Evolutionary conservation across 2,888 invertebrate genomes (phyloP), one percentile per base, ranked within the genome.

Genomic region (Phengaris arion): DNA sequence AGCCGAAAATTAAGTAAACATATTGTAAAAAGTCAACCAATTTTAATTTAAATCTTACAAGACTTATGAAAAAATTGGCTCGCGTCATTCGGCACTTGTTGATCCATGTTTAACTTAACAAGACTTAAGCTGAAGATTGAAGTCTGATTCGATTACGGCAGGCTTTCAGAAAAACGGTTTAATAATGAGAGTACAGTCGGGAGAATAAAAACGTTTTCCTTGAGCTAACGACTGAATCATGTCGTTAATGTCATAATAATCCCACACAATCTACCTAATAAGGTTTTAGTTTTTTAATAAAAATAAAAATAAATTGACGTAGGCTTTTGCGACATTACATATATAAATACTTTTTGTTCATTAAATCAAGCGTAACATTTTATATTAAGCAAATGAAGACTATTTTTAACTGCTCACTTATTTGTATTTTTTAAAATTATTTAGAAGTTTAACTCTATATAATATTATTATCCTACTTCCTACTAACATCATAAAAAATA

Each of bases 121-220:
- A 74, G 76, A 80, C 77, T 78, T 77, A 79, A 75, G 72, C 76
- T 77, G 81, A 79, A 84, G 83, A 85, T 84, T 81, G 81, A 81
- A 83, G 80, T 78, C 81, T 81, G 81, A 84, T 81, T 80, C 81
- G 79, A 84, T 85, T 82, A 81, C 75, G 74, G 64, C 52, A 72
- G 13, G 72, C 72, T 54, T 72, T 77, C 45, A 74, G 68, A 72
- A 72, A 73, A 22, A 73, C 73, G 68, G 51, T 74, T 57, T 55
- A 55, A 68, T 57, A 74, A 69, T 75, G 75, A 75, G 69, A 69
- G 57, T 54, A 72, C 72, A 75, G 75, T 55, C 55, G 69, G 46
- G 12, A n/a, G 69, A 75, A 68, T 57, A 55, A 55, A 64, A 74
- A 74, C 59, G 59, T 74, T 35, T 74, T 51, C 52, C 72, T 54